Conservation (phyloP, 2,888 invertebrate species). For the Lysandra bellargus region DNA sequence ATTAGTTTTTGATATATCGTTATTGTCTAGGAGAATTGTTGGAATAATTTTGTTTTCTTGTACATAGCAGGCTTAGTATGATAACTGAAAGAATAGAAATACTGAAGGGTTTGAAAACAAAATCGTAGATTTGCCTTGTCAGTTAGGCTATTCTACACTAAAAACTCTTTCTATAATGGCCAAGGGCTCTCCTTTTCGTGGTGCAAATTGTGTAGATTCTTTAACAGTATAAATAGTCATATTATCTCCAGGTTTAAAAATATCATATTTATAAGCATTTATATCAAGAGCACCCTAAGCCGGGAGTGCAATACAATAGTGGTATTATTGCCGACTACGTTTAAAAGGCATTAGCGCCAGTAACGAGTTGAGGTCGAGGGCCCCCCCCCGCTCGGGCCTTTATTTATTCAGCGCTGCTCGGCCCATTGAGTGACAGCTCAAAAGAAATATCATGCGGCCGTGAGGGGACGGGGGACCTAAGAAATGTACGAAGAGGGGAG, state of each 20-base stretch:
- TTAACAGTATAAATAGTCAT: neutral
- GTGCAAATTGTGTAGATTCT: too few species aligned
- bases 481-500: neutral
- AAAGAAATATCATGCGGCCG: slow-evolving; percentile 52
- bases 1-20: neutral
- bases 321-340: slow-evolving; percentile 23
- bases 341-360: slow-evolving; percentile 31
- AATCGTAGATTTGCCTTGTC: too few species aligned
- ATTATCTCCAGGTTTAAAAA: neutral
- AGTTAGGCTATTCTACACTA: too few species aligned
- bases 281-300: slow-evolving; percentile 12
- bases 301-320: slow-evolving; percentile 15
- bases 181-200: too few species aligned
- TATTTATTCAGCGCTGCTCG: slow-evolving; percentile 64
- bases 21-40: neutral
- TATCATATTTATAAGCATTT: neutral
- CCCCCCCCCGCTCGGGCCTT: slow-evolving; percentile 44
- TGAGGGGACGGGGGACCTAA: neutral
- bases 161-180: too few species aligned
- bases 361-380: slow-evolving; percentile 41
- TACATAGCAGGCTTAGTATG: too few species aligned
- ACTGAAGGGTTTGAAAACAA: too few species aligned
- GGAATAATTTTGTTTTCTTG: neutral
- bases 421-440: slow-evolving; percentile 55
- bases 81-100: too few species aligned